Conservation (phyloP, 1,140 invertebrate species). For the Spodoptera litura region DNA sequence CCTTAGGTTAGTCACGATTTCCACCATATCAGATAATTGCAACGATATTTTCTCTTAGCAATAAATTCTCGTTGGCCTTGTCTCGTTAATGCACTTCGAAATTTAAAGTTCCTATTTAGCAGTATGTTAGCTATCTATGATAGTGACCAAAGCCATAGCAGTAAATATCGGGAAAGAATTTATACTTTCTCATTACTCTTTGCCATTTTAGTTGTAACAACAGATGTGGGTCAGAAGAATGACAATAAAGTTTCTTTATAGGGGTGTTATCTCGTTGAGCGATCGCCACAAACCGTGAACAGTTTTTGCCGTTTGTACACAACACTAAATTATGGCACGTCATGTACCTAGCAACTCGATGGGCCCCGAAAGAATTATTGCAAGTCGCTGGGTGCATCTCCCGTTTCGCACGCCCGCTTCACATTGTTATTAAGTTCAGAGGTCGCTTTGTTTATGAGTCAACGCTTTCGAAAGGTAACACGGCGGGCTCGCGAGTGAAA, state of each 20-base stretch:
- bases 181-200: conserved; percentile 34
- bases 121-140: conserved; percentile 21
- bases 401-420: conserved; percentile 80
- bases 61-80: conserved; percentile 71
- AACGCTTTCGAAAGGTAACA: conserved; percentile 84
- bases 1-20: conserved; percentile 76
- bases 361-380: conserved; percentile 77
- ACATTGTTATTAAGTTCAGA: conserved; percentile 85
- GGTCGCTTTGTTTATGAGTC: conserved; percentile 83
- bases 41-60: conserved; percentile 75
- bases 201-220: conserved; percentile 53
- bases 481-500: conserved; percentile 75
- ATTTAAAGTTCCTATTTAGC: conserved; percentile 8
- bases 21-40: conserved; percentile 76
- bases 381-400: conserved; percentile 74
- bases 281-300: conserved; percentile 62
- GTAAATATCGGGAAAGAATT: conserved; percentile 20
- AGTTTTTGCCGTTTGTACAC: conserved; percentile 62
- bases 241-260: conserved; percentile 66
- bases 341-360: conserved; percentile 70
- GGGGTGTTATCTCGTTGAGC: conserved; percentile 66
- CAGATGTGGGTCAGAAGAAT: conserved; percentile 72
- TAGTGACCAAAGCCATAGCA: conserved; percentile 29
- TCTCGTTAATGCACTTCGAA: conserved; percentile 42
- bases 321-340: conserved; percentile 65